Evolutionary conservation across 1,140 invertebrate species (phyloP).

Genomic region (Cherax quadricarinatus): DNA sequence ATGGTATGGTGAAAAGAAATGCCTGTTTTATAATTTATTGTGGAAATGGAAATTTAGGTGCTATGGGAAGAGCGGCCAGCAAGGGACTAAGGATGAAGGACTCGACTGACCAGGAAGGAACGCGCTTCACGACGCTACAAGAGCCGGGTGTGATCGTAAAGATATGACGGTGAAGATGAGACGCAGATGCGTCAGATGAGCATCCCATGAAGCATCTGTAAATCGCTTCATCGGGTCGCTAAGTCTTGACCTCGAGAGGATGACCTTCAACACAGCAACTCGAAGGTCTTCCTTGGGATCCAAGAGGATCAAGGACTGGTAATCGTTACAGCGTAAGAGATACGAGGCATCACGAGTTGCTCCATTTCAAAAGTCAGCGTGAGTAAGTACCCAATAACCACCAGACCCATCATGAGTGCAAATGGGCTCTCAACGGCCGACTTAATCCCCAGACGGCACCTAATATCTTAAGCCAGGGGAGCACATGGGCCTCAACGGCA

Average conservation of each 20-base stretch:
- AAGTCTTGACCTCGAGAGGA: background rate
- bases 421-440: constrained; percentile 39
- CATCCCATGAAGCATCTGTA: constrained; percentile 47
- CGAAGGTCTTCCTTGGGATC: background rate
- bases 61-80: too few relatives aligned
- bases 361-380: background rate
- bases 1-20: too few relatives aligned
- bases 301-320: background rate
- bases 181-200: constrained; percentile 43
- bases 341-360: background rate
- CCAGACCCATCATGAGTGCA: constrained; percentile 2
- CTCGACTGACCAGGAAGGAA: too few relatives aligned
- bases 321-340: background rate
- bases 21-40: too few relatives aligned
- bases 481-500: constrained; percentile 8
- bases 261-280: background rate
- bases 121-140: too few relatives aligned
- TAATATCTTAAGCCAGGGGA: constrained; percentile 33
- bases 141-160: background rate
- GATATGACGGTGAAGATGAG: constrained; percentile 51
- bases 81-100: too few relatives aligned
- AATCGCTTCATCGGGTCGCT: constrained; percentile 20
- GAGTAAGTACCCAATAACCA: background rate
- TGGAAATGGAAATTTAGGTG: too few relatives aligned
- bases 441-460: constrained; percentile 33